Evolutionary conservation across 2,113 vertebrate species (phyloP), one percentile per base, ranked within the genome.

Genomic region (Myocastor coypus): DNA sequence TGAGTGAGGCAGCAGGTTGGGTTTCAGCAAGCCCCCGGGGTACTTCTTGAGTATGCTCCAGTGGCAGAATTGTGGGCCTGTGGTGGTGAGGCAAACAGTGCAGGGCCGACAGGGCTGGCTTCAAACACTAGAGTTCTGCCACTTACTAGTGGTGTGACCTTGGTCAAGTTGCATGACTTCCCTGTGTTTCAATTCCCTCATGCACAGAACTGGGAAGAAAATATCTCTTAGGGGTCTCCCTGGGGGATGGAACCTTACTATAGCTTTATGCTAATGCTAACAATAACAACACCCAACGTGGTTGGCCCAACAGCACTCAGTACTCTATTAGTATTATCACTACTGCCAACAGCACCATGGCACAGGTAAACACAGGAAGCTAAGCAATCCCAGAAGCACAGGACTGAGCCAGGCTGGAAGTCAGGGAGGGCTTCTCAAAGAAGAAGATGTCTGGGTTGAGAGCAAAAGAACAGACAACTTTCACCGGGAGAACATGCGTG

Each of bases 161-260:
- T 64, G 37, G 11, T 40, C 12, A 73, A 71, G 92, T 92, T 28
- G 40, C 92, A 87, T 71, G 59, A 93, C 50, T 57, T 92, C 89
- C 46, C 46, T 46, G 83, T 69, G 42, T 34, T 69, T 87, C 68
- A 17, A 37, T 87, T 37, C 34, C 73, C 81, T 89, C 37, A 30
- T 9, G 30, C 13, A 75, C 1, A 85, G 26, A 82, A 85, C 66
- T 1, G 0, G 32, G 78, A 93, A 88, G 66, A 89, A 90, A 87
- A 40, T 20, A 2, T 63, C 66, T 85, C 66, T 86, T 69, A 17
- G 61, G 26, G 32, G 61, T 80, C 83, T 55, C 83, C n/a, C 4
- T 37, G 57, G 80, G 69, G 69, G 46, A 94, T 37, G 42, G n/a
- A 86, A 57, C 12, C 19, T 68, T 61, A 19, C 82, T 42, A 7